These are phyloP conservation scores for Buphagus erythrorhynchus DNA, from an alignment of 2,797 vertebrate species.

Conservation along the genomic window DNA sequence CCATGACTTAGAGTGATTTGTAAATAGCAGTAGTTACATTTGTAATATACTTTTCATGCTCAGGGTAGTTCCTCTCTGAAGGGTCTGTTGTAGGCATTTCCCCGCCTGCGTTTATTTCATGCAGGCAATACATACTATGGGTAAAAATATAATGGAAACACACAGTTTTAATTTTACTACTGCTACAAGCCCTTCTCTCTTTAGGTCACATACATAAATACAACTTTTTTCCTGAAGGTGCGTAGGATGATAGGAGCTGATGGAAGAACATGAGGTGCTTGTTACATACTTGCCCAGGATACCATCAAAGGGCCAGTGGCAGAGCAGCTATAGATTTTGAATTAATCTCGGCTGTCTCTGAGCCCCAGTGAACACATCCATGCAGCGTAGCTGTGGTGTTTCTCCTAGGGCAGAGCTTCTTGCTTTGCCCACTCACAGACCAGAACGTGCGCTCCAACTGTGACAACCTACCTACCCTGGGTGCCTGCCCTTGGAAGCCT, in stretches of 20 bases:
- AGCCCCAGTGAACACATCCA: accelerated
- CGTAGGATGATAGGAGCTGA: neutral
- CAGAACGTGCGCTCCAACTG: accelerated
- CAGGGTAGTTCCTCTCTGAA: neutral
- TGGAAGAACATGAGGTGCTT: neutral
- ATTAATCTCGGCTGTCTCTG: accelerated
- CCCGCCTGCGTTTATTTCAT: accelerated
- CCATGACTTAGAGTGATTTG: neutral
- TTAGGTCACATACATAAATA: neutral
- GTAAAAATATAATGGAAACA: neutral
- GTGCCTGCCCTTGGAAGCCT: neutral
- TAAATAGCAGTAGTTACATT: neutral
- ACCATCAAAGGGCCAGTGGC: neutral
- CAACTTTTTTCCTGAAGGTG: neutral
- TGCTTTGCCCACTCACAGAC: accelerated
- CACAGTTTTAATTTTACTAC: neutral
- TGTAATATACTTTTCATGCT: neutral
- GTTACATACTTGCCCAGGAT: no score
- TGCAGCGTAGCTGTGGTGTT: neutral
- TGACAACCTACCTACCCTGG: accelerated
- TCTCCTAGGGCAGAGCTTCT: neutral
- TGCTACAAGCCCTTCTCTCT: neutral
- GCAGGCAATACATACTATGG: neutral
- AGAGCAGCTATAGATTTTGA: neutral
- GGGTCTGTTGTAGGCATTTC: neutral